Base-by-base conservation (phyloP, 2,113 vertebrate genomes). In the Pagrus major region DNA sequence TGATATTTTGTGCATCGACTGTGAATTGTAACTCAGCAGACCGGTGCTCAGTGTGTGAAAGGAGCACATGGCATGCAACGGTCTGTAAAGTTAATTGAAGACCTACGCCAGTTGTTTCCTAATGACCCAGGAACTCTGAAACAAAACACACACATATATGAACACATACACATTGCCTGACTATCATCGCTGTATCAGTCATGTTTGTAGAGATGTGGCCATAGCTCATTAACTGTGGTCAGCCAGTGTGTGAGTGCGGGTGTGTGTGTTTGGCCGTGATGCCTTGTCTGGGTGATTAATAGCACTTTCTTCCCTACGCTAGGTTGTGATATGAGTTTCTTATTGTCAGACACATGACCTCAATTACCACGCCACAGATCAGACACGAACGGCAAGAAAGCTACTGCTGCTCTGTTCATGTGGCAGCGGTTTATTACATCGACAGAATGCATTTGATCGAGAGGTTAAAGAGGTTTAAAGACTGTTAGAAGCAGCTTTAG, bases 241-340 rank as follows among this genome's bases (percentile, higher is more conserved):
- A 68, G 66, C 59, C 47, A 8, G 41, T 31, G 76, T 67, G 76
- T 52, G 29, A 16, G 18, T 51, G 35, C 33, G 29, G 39, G 35
- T 44, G 14, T 52, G 37, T 59, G 71, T 59, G 63, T 70, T 73
- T 71, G 59, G 47, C 66, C 71, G 39, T 58, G 76, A 88, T 67
- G 84, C 71, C 83, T 79, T 87, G 85, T 89, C 89, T 61, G 55
- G 20, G 82, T 91, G 92, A 91, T 93, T 91, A 91, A 93, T 91
- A 80, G 85, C 78, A 25, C 84, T 80, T 83, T 87, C 61, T 56
- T 68, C 41, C 11, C 63, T 23, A 72, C 61, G 35, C 71, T 55
- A 41, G 35, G 41, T 73, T 86, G 76, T 61, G 81, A 93, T 90
- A 65, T 65, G 70, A 84, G 86, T 80, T 89, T 90, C 42, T 81